Conservation (phyloP, 2,888 invertebrate genomes). For the Dryadula phaetusa region DNA sequence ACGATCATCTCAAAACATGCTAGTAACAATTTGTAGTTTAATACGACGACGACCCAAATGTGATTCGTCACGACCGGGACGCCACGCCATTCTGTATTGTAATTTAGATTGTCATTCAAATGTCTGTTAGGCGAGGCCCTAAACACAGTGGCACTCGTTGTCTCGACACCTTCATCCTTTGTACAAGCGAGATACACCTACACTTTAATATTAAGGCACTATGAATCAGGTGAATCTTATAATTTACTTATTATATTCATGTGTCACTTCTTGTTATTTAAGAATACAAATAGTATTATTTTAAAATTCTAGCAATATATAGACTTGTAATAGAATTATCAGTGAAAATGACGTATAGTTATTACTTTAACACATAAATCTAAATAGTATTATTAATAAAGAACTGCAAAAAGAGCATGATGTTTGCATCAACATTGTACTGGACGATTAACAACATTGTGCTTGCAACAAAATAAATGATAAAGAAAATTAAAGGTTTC, state of each 20-base stretch:
- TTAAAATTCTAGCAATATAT: too few species aligned
- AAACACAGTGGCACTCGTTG: slow-evolving; percentile 76
- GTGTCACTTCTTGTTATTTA: background rate
- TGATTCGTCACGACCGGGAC: slow-evolving; percentile 74
- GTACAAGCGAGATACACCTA: slow-evolving; percentile 34
- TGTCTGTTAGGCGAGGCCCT: slow-evolving; percentile 61
- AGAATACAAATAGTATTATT: background rate
- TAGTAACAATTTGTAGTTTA: slow-evolving; percentile 60
- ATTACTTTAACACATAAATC: slow-evolving; percentile 10
- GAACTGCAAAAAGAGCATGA: slow-evolving; percentile 33
- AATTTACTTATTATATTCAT: background rate
- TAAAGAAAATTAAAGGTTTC: slow-evolving; percentile 81
- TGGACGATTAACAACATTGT: slow-evolving; percentile 71
- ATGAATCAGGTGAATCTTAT: background rate
- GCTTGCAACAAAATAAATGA: slow-evolving; percentile 71
- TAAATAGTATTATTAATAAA: slow-evolving; percentile 23
- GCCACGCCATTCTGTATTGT: slow-evolving; percentile 76
- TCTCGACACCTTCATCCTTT: slow-evolving; percentile 73
- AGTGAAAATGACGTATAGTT: background rate
- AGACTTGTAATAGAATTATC: background rate
- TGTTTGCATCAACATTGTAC: slow-evolving; percentile 59
- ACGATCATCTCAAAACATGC: slow-evolving; percentile 42
- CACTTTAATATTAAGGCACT: background rate
- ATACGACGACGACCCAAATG: slow-evolving; percentile 59
- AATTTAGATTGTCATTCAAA: slow-evolving; percentile 80